Evolutionary conservation across 1,140 invertebrate species (phyloP), one percentile per base, ranked within the genome.

Genomic region (Tetragonula clypearis): DNA sequence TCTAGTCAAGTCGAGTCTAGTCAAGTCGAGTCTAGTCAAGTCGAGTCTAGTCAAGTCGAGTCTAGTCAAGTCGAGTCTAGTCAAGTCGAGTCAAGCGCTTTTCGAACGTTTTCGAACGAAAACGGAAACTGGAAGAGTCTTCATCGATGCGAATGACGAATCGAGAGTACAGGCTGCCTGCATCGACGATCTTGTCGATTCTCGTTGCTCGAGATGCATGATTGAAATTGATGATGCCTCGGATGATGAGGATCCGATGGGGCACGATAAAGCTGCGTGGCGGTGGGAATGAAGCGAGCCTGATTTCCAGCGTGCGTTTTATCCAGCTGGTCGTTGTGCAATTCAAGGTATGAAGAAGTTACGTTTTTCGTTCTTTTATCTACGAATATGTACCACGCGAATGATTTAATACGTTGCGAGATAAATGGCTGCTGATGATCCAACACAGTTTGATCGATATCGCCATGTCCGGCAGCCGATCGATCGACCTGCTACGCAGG

Each of bases 181-280:
- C 35, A 56, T 41, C 1, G 35, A 3, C 3, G 55, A 49, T 26
- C n/a, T 53, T 8, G n/a, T 75, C 69, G 30, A 30, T 62, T 26
- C 41, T 41, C 49, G 41, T 12, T 8, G 41, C 11, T 49, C 41
- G 41, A 49, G 26, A 26, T 8, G 23, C 9, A 26, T 23, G 49
- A 75, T 74, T 17, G 49, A 30, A 65, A 75, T 82, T 30, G 72
- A 82, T 75, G 55, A 21, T 19, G 17, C 55, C 12, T 76, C 8
- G 41, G 8, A 49, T 8, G 41, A 49, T 14, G 11, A 0, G 12
- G 35, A 60, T 60, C 41, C 15, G 19, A 69, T 41, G 1, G 23
- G 21, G 26, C n/a, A 30, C 30, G 78, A 26, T 41, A 68, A 68
- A 11, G 55, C 23, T 60, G 19, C 19, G 21, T 30, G 41, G 41